Percentiles rank a stretch among this genome's conserved stretches.
Conservation (phyloP, 35 echinoderm and acorn worm species). For the Lytechinus pictus region DNA sequence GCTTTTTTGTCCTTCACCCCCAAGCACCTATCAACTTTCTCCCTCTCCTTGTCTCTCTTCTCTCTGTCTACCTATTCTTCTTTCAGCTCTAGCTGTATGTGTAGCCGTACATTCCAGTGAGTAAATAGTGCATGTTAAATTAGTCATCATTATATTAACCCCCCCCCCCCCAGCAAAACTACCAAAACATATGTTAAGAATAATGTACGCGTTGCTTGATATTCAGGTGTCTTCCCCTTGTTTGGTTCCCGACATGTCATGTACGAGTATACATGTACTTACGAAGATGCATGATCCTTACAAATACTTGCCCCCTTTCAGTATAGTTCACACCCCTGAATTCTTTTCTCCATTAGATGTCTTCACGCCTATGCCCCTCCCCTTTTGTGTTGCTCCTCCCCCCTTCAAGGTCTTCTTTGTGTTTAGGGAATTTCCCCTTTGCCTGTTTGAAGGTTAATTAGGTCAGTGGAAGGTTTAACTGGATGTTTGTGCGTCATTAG, state of each 20-base stretch:
- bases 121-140: background rate
- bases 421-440: background rate
- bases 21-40: background rate
- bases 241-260: too few relatives aligned
- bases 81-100: background rate
- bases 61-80: background rate
- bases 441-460: background rate
- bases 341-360: background rate
- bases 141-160: background rate
- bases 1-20: background rate
- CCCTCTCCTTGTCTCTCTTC: background rate
- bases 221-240: background rate
- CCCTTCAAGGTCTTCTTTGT: background rate
- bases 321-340: background rate
- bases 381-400: background rate
- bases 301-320: background rate
- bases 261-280: too few relatives aligned
- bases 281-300: background rate
- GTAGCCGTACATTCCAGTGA: background rate
- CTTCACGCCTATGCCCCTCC: background rate
- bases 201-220: background rate
- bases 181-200: background rate
- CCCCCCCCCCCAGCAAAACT: background rate
- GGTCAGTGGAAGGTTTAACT: background rate
- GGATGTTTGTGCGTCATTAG: background rate